Evolutionary conservation across 2,888 invertebrate species (phyloP).

Genomic region (Callyntrura sp.): DNA sequence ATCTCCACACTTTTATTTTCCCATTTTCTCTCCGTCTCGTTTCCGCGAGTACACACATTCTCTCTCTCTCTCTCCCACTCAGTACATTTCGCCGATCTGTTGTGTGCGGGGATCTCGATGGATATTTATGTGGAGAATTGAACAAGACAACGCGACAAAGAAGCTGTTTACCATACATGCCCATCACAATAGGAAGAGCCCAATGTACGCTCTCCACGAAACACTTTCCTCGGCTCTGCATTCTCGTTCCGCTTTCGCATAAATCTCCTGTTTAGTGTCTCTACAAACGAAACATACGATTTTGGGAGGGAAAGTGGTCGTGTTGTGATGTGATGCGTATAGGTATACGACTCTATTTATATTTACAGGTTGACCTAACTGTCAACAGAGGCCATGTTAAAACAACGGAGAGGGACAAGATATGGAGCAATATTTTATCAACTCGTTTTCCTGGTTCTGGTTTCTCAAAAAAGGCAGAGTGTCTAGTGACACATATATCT

Average conservation of each 20-base stretch:
- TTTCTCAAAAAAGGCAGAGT: not conserved
- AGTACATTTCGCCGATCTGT: slow-evolving; percentile 1
- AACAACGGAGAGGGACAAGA: not conserved
- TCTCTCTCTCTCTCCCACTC: not conserved
- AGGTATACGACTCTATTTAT: not conserved
- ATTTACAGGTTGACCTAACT: slow-evolving; percentile 56
- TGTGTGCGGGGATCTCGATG: slow-evolving; percentile 21
- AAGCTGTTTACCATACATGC: not conserved
- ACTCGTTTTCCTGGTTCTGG: not conserved
- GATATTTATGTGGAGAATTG: slow-evolving; percentile 52
- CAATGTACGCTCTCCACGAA: slow-evolving; percentile 12
- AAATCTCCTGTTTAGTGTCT: slow-evolving; percentile 17
- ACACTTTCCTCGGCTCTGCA: not conserved
- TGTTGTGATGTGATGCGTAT: not conserved
- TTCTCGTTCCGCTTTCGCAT: slow-evolving; percentile 15
- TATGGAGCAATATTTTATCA: not conserved
- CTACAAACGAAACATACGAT: slow-evolving; percentile 5
- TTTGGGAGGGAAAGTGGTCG: slow-evolving; percentile 29
- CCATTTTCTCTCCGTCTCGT: slow-evolving; percentile 28
- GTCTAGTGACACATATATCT: not conserved
- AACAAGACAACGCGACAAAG: slow-evolving; percentile 31
- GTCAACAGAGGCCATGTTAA: slow-evolving; percentile 2
- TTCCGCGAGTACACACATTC: slow-evolving; percentile 20
- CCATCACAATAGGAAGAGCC: not conserved
- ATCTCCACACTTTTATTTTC: slow-evolving; percentile 45